Percentiles rank a stretch among this genome's conserved stretches.
These are phyloP conservation scores for Pampusana beccarii DNA, from an alignment of 2,113 vertebrate genomes.

Conservation along the genomic window DNA sequence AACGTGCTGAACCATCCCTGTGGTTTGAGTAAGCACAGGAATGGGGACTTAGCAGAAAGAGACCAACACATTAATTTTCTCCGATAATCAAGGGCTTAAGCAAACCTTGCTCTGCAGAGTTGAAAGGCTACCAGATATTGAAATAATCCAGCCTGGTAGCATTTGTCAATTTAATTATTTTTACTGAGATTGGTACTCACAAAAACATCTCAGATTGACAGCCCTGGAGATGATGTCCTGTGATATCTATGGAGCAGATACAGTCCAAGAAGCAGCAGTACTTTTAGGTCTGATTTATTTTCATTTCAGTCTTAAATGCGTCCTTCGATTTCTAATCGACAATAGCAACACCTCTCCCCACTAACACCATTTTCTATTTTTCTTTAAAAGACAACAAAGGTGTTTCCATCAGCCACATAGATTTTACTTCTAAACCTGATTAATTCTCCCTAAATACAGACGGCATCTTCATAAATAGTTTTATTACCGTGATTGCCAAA, in stretches of 20 bases:
- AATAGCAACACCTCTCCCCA: neutral
- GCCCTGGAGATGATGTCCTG: neutral
- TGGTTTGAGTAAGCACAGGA: neutral
- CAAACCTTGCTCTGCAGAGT: neutral
- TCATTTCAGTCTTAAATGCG: conserved; percentile 3
- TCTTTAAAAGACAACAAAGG: neutral
- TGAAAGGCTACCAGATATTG: neutral
- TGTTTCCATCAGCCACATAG: neutral
- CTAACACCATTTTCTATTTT: neutral
- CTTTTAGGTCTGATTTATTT: conserved; percentile 12
- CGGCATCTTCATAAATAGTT: neutral
- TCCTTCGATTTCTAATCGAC: conserved; percentile 15
- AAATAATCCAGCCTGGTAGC: neutral
- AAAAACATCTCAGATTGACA: conserved; percentile 10
- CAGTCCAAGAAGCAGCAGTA: neutral
- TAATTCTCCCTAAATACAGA: conserved; percentile 13
- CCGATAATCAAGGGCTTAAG: neutral
- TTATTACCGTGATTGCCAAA: neutral
- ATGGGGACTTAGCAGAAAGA: neutral
- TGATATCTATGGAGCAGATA: conserved; percentile 9
- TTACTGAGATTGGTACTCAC: neutral
- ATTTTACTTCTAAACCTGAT: conserved; percentile 50
- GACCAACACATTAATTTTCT: neutral
- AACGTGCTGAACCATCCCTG: neutral
- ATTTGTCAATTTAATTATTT: conserved; percentile 19